Evolutionary conservation across 2,888 invertebrate species (phyloP), one percentile per base, ranked within the genome.

Genomic region (Microdon myrmicae): DNA sequence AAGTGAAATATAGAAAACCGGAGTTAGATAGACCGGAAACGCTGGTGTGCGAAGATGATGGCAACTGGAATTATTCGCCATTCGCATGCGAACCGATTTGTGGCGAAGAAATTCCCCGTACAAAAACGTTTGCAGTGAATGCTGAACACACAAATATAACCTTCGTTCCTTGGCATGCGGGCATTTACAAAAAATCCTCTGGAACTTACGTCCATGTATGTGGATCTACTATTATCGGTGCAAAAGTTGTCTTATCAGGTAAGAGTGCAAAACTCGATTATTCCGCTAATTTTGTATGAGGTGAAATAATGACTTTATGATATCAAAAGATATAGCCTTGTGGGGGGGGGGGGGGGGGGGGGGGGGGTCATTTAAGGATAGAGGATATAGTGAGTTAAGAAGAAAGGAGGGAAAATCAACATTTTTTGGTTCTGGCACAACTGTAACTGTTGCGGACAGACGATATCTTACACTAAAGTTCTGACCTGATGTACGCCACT

Each of bases 61-160:
- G 73, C 0, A 47, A 67, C 17, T 78, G 77, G 78, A 49, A 67
- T n/a, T 51, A 47, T 10, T 2, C 34, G 2, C 69, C 73, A 25
- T 67, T 59, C 1, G 51, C 47, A 1, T 78, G 77, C 64, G 37
- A 39, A 10, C 72, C 72, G 1, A 41, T 69, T 2, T 78, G 76
- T 44, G 76, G 76, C 1, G 28, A 58, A n/a, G 60, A 49, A 22
- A 1, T 48, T 2, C 3, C 35, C 3, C 10, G 12, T 4, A 29
- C 39, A 9, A 12, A 17, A 28, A 12, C 28, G 10, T 68, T 68
- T 34, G 10, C 56, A 8, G 16, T 31, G n/a, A 41, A 56, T 9
- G 70, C 68, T 3, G 31, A 55, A 8, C 1, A 0, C 0, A 44
- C 32, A 0, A 64, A 68, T 20, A 68, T 60, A 16, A 61, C 61